Conservation (phyloP, 2,888 invertebrate genomes). For the Callyntrura sp. region DNA sequence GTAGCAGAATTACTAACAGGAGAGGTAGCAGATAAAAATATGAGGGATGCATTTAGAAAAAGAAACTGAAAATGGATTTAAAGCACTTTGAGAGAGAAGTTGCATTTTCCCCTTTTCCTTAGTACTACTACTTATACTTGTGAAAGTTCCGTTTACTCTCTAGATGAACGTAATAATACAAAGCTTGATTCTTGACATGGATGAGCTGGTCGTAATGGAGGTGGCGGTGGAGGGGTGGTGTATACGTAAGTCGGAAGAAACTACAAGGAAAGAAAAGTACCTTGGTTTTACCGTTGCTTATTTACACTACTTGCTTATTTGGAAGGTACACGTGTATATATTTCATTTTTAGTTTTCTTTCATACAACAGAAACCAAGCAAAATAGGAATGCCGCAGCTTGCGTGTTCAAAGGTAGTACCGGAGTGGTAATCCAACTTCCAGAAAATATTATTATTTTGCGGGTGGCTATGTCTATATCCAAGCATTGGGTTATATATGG, state of each 20-base stretch:
- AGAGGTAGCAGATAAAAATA: neutral
- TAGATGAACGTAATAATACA: slow-evolving; percentile 4
- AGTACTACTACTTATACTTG: neutral
- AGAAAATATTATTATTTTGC: slow-evolving; percentile 50
- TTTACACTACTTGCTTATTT: neutral
- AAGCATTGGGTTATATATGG: too few relatives aligned
- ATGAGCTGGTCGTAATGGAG: neutral
- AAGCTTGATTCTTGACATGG: slow-evolving; percentile 36
- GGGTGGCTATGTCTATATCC: neutral
- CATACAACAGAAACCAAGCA: slow-evolving; percentile 43
- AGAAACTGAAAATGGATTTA: slow-evolving; percentile 37
- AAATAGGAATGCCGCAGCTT: slow-evolving; percentile 56
- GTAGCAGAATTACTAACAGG: neutral
- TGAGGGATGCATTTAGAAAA: slow-evolving; percentile 5
- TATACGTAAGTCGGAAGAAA: neutral
- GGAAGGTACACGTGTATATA: neutral
- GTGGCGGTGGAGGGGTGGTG: neutral
- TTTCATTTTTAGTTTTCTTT: slow-evolving; percentile 39
- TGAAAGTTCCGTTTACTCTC: slow-evolving; percentile 11
- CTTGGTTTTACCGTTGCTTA: neutral
- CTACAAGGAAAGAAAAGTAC: slow-evolving; percentile 4
- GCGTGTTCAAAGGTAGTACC: slow-evolving; percentile 53
- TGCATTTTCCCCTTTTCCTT: slow-evolving; percentile 27
- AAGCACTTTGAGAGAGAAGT: slow-evolving; percentile 4
- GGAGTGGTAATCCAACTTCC: slow-evolving; percentile 48